phyloP scores from a whole-genome alignment of 2,797 vertebrate genomes.

The Artibeus lituratus region DNA sequence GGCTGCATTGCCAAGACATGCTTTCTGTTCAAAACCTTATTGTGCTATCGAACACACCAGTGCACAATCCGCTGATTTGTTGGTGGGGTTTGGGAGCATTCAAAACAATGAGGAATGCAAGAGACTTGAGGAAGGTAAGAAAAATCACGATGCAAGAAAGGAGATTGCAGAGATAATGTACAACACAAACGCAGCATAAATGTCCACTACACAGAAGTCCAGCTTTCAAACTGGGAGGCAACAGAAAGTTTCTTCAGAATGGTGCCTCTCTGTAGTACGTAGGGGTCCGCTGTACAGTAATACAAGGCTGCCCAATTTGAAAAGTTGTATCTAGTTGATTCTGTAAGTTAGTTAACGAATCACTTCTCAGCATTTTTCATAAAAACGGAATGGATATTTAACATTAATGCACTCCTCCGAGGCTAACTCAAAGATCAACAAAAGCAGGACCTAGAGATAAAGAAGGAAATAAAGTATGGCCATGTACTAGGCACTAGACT shows the following conservation, averaged over 20 bases:
- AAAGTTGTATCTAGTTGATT: background rate
- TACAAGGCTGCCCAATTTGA: background rate
- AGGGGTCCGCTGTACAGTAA: background rate
- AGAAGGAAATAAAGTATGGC: background rate
- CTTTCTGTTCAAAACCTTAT: background rate
- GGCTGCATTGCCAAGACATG: background rate
- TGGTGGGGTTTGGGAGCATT: background rate
- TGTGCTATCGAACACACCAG: background rate
- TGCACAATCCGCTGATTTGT: background rate
- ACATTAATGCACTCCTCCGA: background rate
- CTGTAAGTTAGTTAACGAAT: background rate
- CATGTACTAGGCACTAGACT: background rate
- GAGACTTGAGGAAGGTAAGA: background rate
- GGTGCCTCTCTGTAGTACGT: background rate
- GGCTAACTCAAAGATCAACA: background rate
- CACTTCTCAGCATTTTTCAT: background rate
- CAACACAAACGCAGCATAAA: background rate
- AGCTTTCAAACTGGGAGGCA: background rate
- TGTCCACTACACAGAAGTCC: background rate
- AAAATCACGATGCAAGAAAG: background rate
- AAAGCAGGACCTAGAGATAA: background rate
- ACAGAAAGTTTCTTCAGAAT: background rate
- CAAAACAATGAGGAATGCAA: background rate
- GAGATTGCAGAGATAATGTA: background rate
- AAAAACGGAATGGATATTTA: background rate